These are phyloP conservation scores for Rhinolophus sinicus DNA, from an alignment of 2,113 vertebrate genomes.

Conservation along the genomic window DNA sequence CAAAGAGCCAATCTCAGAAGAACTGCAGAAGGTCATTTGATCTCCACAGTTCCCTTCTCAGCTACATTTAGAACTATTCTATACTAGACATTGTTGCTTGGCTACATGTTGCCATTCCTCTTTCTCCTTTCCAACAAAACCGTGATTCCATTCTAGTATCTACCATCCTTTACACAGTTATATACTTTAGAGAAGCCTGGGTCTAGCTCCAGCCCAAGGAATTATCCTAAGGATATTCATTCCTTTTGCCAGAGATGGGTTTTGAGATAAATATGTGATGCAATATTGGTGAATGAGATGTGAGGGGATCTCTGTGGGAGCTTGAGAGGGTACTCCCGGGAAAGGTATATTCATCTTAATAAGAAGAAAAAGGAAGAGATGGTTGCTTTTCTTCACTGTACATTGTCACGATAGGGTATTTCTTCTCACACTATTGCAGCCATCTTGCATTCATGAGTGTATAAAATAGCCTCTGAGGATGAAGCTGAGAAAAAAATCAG, in stretches of 20 bases:
- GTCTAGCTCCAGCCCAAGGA: background rate
- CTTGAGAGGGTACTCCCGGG: background rate
- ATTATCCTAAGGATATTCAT: background rate
- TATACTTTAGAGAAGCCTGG: background rate
- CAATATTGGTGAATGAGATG: background rate
- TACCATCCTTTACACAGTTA: background rate
- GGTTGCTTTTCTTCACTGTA: background rate
- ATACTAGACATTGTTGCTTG: background rate
- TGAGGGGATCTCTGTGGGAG: background rate
- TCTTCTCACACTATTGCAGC: background rate
- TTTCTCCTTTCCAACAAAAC: background rate
- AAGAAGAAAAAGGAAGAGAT: background rate
- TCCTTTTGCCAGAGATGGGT: background rate
- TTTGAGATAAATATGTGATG: background rate
- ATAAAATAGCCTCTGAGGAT: background rate
- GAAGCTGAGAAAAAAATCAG: background rate
- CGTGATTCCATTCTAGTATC: background rate
- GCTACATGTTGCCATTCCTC: background rate
- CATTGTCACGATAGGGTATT: background rate
- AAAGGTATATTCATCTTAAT: background rate
- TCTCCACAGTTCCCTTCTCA: background rate
- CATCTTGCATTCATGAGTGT: background rate
- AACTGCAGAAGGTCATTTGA: background rate
- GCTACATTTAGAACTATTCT: background rate
- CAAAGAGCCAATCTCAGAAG: constrained; percentile 1